Evolutionary conservation across 2,797 vertebrate species (phyloP).

Genomic region (Amblyraja radiata): DNA sequence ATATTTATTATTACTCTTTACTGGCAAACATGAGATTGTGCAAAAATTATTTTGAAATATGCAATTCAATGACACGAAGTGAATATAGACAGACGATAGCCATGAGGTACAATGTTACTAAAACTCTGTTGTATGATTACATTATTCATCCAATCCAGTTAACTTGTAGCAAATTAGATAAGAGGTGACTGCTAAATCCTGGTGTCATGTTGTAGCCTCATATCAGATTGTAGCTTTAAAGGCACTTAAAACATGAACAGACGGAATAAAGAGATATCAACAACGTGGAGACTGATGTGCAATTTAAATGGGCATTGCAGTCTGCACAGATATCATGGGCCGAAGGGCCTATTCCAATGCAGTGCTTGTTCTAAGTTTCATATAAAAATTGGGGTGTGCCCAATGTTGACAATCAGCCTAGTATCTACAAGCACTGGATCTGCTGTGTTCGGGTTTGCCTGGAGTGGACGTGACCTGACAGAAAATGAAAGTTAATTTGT

Average conservation of each 20-base stretch:
- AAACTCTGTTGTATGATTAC: background rate
- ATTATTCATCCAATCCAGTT: background rate
- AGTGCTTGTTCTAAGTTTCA: no score
- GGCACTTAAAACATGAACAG: background rate
- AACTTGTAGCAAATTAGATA: background rate
- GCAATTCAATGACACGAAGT: background rate
- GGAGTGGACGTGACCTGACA: background rate
- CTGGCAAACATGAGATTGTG: background rate
- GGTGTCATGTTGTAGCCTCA: background rate
- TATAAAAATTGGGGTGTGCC: no score
- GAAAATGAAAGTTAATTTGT: background rate
- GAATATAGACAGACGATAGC: background rate
- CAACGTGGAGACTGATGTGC: no score
- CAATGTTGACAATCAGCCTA: background rate
- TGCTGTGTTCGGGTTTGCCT: background rate
- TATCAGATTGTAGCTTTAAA: background rate
- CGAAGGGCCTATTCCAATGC: no score
- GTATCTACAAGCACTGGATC: no score
- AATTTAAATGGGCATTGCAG: no score
- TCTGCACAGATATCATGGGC: no score
- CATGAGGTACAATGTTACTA: background rate
- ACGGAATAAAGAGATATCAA: no score
- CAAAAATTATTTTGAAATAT: slow-evolving; percentile 1
- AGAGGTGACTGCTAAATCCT: background rate
- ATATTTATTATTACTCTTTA: background rate